Conservation (phyloP, 2,113 vertebrate species). For the Scomber colias region DNA sequence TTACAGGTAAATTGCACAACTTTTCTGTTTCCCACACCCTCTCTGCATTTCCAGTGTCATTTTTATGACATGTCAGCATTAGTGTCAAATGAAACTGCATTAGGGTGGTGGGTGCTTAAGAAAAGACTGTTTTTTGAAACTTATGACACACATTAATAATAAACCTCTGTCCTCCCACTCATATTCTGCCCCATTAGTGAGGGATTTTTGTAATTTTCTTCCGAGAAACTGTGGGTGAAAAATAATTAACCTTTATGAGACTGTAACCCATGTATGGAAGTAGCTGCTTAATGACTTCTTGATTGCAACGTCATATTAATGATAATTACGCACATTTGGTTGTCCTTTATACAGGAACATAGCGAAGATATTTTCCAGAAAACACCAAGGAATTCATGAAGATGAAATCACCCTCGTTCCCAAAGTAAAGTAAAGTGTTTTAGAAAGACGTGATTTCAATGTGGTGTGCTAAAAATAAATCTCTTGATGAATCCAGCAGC, state of each 20-base stretch:
- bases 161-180: neutral
- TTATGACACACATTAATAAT: neutral
- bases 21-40: neutral
- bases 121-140: neutral
- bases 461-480: neutral
- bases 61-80: neutral
- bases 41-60: neutral
- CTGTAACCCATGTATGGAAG: neutral
- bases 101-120: neutral
- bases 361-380: too few species aligned
- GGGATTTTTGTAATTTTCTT: neutral
- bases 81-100: neutral
- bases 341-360: neutral
- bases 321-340: neutral
- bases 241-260: neutral
- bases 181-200: neutral
- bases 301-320: slow-evolving; percentile 4
- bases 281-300: slow-evolving; percentile 4
- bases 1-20: neutral
- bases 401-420: too few species aligned
- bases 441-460: neutral
- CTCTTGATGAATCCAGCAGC: too few species aligned
- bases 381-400: too few species aligned
- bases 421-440: too few species aligned
- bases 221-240: neutral